A percentile compares a stretch with the other conserved stretches of the same genome.
Evolutionary conservation across 23 tunicate genomes (phyloP).

Genomic region (Halocynthia aurantium): DNA sequence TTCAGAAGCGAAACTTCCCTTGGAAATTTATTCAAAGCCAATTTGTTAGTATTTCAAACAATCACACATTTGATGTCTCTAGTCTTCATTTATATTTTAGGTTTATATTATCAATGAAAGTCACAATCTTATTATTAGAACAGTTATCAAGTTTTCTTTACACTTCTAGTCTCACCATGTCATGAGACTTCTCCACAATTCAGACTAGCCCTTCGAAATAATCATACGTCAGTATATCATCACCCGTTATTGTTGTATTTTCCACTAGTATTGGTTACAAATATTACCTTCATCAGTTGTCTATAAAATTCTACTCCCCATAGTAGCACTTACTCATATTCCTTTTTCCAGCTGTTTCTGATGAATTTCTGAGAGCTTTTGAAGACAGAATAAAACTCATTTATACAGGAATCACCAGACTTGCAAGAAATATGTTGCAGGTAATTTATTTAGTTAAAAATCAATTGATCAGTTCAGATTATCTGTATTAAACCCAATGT

Average conservation of each 20-base stretch:
- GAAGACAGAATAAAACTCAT: constrained; percentile 48
- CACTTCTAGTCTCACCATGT: no score
- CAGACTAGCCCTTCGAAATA: no score
- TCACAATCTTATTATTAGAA: no score
- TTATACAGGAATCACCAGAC: constrained; percentile 87
- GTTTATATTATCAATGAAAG: no score
- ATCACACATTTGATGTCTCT: background rate
- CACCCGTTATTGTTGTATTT: no score
- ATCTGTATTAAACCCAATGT: background rate
- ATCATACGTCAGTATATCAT: no score
- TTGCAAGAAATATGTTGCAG: constrained; percentile 73
- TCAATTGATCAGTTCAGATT: background rate
- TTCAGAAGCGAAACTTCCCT: constrained; percentile 37
- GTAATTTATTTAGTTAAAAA: background rate
- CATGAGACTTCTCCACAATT: no score
- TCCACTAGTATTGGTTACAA: no score
- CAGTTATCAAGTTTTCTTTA: no score
- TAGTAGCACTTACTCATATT: no score
- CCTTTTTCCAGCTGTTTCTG: constrained; percentile 12
- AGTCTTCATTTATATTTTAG: background rate
- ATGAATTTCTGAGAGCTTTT: constrained; percentile 31
- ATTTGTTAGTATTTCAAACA: constrained; percentile 15
- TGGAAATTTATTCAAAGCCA: constrained; percentile 33
- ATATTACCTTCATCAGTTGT: no score
- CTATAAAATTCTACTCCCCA: no score